Conservation (phyloP, 2,113 vertebrate genomes). For the Lamprotornis superbus region DNA sequence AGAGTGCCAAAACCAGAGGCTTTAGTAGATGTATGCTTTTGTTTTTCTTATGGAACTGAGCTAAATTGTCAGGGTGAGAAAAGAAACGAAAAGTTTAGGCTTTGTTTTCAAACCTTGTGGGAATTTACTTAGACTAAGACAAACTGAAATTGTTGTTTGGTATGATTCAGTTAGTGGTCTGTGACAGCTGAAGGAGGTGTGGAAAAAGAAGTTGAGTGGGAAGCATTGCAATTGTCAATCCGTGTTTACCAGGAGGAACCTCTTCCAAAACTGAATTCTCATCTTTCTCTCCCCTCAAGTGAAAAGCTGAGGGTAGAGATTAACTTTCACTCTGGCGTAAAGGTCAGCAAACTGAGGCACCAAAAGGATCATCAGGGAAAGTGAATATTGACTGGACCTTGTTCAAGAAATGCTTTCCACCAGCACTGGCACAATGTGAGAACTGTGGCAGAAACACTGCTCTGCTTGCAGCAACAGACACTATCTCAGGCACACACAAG, state of each 20-base stretch:
- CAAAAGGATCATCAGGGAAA: not conserved
- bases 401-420: not conserved
- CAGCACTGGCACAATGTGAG: not conserved
- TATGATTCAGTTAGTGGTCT: not conserved
- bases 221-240: not conserved
- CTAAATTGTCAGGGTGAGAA: not conserved
- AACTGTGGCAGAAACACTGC: not conserved
- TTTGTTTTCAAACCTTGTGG: not conserved
- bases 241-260: not conserved
- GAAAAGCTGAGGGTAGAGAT: constrained; percentile 4
- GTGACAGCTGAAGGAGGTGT: not conserved
- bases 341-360: not conserved
- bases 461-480: not conserved
- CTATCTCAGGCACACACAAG: not conserved
- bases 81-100: not conserved
- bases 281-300: not conserved
- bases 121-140: not conserved
- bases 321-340: not conserved
- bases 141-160: not conserved
- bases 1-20: not conserved
- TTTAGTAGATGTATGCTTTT: not conserved
- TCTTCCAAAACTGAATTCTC: not conserved
- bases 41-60: not conserved
- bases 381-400: not conserved
- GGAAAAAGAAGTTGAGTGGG: not conserved